phyloP scores from a whole-genome alignment of 2,797 vertebrate species.

The Allobates femoralis region DNA sequence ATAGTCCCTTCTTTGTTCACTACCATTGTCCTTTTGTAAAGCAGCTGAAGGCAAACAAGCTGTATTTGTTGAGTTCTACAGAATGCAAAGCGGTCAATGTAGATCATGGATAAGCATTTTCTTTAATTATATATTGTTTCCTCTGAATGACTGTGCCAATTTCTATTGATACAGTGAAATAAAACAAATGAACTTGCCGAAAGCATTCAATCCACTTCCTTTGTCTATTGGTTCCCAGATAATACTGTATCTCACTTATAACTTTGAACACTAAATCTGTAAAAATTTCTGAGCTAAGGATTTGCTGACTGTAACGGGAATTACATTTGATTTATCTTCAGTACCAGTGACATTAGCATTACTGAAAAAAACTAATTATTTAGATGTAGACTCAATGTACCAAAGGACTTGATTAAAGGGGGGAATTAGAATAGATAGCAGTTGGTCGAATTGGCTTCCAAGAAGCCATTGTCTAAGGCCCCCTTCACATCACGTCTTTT shows the following conservation, averaged over 20 bases:
- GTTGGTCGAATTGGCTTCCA: too few species aligned
- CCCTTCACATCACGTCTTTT: too few species aligned
- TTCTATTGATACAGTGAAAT: slow-evolving; percentile 40
- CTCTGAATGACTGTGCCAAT: slow-evolving; percentile 38
- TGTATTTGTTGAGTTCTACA: slow-evolving; percentile 65
- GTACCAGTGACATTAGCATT: neutral
- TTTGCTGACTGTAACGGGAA: neutral
- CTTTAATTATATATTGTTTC: slow-evolving; percentile 70
- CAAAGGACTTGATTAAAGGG: too few species aligned
- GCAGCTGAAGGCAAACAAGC: slow-evolving; percentile 62
- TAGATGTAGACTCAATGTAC: neutral
- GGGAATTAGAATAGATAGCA: too few species aligned
- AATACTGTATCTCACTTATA: neutral
- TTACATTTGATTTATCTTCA: neutral
- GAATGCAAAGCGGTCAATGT: slow-evolving; percentile 71
- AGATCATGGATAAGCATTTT: slow-evolving; percentile 71
- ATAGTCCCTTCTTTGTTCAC: slow-evolving; percentile 70
- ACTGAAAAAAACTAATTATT: neutral
- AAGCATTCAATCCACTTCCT: neutral
- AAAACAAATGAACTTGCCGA: slow-evolving; percentile 33
- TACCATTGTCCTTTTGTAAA: slow-evolving; percentile 66
- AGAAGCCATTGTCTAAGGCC: too few species aligned
- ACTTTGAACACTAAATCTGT: neutral
- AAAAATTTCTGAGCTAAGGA: neutral
- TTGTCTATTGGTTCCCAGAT: neutral